Evolutionary conservation across 2,888 invertebrate genomes (phyloP).

Genomic region (Ptychoptera contaminata): DNA sequence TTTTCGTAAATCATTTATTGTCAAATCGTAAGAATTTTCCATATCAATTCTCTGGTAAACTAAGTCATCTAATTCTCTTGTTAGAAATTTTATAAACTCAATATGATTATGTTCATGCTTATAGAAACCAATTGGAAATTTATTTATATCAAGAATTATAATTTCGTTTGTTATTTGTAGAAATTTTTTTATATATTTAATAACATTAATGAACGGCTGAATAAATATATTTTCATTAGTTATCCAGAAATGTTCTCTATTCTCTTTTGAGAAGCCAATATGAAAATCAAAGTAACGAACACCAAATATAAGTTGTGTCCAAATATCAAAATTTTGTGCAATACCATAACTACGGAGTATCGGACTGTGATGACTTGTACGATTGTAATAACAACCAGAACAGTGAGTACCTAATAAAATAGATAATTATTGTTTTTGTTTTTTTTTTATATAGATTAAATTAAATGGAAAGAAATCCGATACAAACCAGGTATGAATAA

Average conservation of each 20-base stretch:
- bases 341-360: conserved; percentile 30
- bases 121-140: conserved; percentile 45
- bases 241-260: conserved; percentile 20
- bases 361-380: conserved; percentile 18
- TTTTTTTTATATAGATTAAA: too few relatives aligned
- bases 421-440: background rate
- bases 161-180: conserved; percentile 52
- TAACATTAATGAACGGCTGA: conserved; percentile 45
- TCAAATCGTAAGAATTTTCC: conserved; percentile 32
- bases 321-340: conserved; percentile 59
- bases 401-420: conserved; percentile 42
- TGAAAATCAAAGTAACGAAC: conserved; percentile 69
- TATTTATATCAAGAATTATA: conserved; percentile 66
- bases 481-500: conserved; percentile 23
- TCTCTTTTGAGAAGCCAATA: conserved; percentile 35
- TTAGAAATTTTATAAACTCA: conserved; percentile 34
- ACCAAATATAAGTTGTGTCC: conserved; percentile 72
- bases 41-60: conserved; percentile 27
- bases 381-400: conserved; percentile 36
- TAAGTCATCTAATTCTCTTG: conserved; percentile 36
- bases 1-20: conserved; percentile 40
- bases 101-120: conserved; percentile 31
- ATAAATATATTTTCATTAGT: conserved; percentile 31
- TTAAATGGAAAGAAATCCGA: background rate
- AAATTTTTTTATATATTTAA: conserved; percentile 55